These are phyloP conservation scores for Sardina pilchardus DNA, from an alignment of 2,113 vertebrate species.

Conservation along the genomic window DNA sequence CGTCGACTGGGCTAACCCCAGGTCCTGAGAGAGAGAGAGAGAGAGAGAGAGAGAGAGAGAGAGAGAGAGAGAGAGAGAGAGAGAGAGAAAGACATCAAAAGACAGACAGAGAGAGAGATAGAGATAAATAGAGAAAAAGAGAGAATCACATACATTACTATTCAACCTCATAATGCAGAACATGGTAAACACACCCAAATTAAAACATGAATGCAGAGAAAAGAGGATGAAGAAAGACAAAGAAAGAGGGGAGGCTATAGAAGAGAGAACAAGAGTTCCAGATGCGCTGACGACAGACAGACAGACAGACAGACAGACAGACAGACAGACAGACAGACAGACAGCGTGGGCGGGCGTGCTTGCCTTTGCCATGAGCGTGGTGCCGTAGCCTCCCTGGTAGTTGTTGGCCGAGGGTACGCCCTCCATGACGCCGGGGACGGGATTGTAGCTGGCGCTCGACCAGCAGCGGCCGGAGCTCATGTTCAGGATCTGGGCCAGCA, in stretches of 20 bases:
- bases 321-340: too few relatives aligned
- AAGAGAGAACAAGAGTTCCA: neutral
- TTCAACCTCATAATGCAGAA: neutral
- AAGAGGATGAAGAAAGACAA: neutral
- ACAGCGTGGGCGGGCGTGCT: too few relatives aligned
- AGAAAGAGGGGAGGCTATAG: neutral
- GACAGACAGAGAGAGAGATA: slow-evolving; percentile 22
- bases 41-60: slow-evolving; percentile 11
- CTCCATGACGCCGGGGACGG: slow-evolving; percentile 97
- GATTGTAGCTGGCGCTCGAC: slow-evolving; percentile 98
- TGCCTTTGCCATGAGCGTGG: slow-evolving; percentile 97
- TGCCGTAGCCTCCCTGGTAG: slow-evolving; percentile 96
- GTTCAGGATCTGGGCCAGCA: slow-evolving; percentile 94
- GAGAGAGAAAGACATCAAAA: neutral
- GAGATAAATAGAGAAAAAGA: neutral
- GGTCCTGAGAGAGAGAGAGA: slow-evolving; percentile 74
- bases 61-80: neutral
- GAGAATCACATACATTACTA: neutral
- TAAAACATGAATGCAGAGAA: neutral
- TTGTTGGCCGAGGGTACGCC: slow-evolving; percentile 96
- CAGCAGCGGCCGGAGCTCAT: slow-evolving; percentile 99
- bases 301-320: too few relatives aligned
- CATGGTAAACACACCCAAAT: neutral
- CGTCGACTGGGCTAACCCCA: slow-evolving; percentile 92
- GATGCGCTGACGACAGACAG: neutral